Conservation (phyloP, 2,797 vertebrate species). For the Nyctibius grandis region DNA sequence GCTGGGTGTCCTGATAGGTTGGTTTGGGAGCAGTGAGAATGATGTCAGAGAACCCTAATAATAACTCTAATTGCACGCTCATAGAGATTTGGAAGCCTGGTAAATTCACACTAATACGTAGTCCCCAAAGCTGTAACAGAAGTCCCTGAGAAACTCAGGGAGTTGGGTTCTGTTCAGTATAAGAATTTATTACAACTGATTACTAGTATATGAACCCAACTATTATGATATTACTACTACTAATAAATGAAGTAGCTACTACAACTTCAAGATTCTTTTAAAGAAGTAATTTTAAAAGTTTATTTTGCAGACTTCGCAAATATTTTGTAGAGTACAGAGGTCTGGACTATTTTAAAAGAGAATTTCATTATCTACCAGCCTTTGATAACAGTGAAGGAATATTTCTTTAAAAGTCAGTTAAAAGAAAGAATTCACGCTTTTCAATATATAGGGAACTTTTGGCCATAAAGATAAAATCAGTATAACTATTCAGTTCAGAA, state of each 20-base stretch:
- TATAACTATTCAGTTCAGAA: neutral
- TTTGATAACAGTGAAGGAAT: neutral
- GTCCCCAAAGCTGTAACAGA: neutral
- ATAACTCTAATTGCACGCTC: accelerated
- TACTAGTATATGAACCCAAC: neutral
- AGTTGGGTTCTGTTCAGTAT: neutral
- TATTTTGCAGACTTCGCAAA: neutral
- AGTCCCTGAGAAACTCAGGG: neutral
- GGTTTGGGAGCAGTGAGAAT: neutral
- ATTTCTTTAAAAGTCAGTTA: neutral
- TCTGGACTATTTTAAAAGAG: neutral
- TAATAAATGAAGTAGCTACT: neutral
- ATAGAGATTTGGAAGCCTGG: neutral
- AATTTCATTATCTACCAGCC: neutral
- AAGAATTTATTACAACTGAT: neutral
- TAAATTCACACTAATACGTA: neutral
- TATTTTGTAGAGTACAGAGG: neutral
- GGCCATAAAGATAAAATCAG: neutral
- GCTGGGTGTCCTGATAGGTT: neutral
- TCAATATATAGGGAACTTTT: neutral
- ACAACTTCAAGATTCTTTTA: neutral
- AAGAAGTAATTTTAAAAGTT: neutral
- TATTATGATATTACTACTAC: neutral
- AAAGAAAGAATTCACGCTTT: neutral
- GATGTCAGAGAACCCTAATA: neutral